Percentiles rank a stretch among this genome's conserved stretches.
Evolutionary conservation across 2,797 vertebrate species (phyloP).

Genomic region (Microctenopoma steveboyesi): DNA sequence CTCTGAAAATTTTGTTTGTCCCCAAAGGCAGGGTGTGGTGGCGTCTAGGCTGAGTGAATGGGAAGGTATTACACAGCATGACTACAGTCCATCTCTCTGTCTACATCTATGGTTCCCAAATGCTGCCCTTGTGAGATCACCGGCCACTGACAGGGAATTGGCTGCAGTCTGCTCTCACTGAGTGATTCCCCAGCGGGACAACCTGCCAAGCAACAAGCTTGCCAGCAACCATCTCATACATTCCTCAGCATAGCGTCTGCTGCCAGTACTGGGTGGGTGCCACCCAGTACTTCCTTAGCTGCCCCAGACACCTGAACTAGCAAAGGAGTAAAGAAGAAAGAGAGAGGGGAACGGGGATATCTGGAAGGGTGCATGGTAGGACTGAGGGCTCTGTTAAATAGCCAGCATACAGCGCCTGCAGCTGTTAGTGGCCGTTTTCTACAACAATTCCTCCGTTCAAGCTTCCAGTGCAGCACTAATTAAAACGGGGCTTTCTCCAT

Average conservation of each 20-base stretch:
- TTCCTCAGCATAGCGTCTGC: constrained; percentile 54
- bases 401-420: constrained; percentile 67
- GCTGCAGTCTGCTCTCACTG: constrained; percentile 58
- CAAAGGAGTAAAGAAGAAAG: constrained; percentile 44
- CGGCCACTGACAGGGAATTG: constrained; percentile 72
- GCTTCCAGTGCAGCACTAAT: constrained; percentile 70
- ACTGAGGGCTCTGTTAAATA: constrained; percentile 56
- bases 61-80: constrained; percentile 70
- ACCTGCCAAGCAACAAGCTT: constrained; percentile 59
- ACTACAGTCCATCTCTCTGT: constrained; percentile 65
- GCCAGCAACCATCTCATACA: constrained; percentile 73
- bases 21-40: constrained; percentile 48
- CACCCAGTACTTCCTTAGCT: constrained; percentile 71
- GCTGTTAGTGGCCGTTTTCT: constrained; percentile 74
- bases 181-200: constrained; percentile 67
- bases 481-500: constrained; percentile 62
- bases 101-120: constrained; percentile 50
- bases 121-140: constrained; percentile 71
- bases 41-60: constrained; percentile 45
- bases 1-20: constrained; percentile 46
- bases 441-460: constrained; percentile 78
- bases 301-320: constrained; percentile 79
- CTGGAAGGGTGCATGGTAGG: constrained; percentile 38
- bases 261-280: constrained; percentile 72
- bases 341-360: constrained; percentile 31